Conservation (phyloP, 2,797 vertebrate species). For the Poeciliopsis gracilis region DNA sequence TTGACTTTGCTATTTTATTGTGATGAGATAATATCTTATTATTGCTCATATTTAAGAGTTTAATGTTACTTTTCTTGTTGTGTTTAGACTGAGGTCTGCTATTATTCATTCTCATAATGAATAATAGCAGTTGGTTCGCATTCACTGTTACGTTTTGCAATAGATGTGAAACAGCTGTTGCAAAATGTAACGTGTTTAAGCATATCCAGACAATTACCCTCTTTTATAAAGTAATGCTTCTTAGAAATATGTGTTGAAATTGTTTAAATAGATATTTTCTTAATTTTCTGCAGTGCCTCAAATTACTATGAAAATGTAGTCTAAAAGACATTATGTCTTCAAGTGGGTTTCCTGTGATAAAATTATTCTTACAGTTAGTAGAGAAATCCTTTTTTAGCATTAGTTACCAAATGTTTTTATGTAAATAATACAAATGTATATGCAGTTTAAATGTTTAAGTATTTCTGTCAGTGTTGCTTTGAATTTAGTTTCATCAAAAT, state of each 20-base stretch:
- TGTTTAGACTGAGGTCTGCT: neutral
- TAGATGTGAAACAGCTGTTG: neutral
- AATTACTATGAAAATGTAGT: neutral
- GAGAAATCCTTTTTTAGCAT: neutral
- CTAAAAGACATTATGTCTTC: neutral
- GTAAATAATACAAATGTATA: neutral
- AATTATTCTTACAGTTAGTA: neutral
- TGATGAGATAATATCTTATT: neutral
- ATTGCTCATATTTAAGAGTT: neutral
- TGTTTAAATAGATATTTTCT: neutral
- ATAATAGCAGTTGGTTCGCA: neutral
- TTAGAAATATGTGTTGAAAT: neutral
- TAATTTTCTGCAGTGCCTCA: neutral
- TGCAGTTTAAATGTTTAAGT: neutral
- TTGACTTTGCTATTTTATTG: neutral
- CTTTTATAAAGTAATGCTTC: neutral
- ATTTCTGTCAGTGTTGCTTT: neutral
- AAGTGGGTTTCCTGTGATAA: neutral
- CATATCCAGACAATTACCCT: neutral
- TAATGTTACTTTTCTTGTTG: too few species aligned
- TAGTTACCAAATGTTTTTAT: neutral
- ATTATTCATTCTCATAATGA: neutral
- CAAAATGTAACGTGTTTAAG: neutral
- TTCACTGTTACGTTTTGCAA: neutral
- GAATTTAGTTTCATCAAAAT: neutral